Evolutionary conservation across 2,797 vertebrate genomes (phyloP), one percentile per base, ranked within the genome.

Genomic region (Ptychadena robeensis): DNA sequence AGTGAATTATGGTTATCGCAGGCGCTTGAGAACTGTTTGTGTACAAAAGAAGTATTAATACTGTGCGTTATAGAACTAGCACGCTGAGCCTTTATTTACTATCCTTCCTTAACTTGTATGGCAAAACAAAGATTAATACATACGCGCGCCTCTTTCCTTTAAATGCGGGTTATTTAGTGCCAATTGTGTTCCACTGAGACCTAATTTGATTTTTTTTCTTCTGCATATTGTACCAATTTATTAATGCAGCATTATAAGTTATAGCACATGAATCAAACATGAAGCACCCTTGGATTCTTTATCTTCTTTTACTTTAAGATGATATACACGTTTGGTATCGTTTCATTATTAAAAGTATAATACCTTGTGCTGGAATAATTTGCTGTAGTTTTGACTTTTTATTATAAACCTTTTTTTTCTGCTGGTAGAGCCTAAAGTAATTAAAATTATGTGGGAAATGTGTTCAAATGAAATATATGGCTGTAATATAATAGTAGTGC

Each of bases 1-100:
- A 48, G 38, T 82, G 67, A 82, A 77, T 63, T 70, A 71, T 82
- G 81, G 48, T 76, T 64, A 53, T 69, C 18, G 32, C 66, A 28
- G 30, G 35, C 64, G 11, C 66, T 82, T 76, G 75, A 61, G 63
- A 74, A 59, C 57, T 64, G 25, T 68, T 69, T 75, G 48, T 38
- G 34, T 69, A 32, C 27, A 48, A 69, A 61, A 67, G 44, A 63
- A 63, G 59, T 69, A 76, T 68, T 76, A 57, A 74, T 68, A 38
- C 31, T 38, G 28, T 59, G 53, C 34, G 30, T 34, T 73, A 35
- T 27, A 35, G 35, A 32, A 30, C 65, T 9, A 59, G 18, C 22
- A 18, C 31, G n/a, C 53, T 14, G 67, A 4, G 38, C 11, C 2
- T 32, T 66, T 68, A 37, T 57, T 79, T 79, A 79, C 48, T 57